Conservation (phyloP, 2,113 vertebrate genomes). For the Neopipo cinnamomea region DNA sequence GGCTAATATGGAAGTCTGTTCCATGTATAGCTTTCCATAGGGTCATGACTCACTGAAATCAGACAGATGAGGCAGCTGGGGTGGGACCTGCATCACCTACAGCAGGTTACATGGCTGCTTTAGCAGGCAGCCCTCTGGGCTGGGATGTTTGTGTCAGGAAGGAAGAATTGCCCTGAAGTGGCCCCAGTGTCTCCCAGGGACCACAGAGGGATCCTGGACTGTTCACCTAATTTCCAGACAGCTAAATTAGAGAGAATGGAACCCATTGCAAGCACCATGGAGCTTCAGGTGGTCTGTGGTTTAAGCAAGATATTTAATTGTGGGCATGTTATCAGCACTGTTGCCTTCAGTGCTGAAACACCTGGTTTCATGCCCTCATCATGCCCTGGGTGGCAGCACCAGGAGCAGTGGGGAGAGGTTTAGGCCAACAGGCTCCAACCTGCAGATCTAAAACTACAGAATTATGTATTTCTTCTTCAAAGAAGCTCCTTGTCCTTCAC, state of each 20-base stretch:
- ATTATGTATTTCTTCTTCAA: background rate
- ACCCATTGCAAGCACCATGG: background rate
- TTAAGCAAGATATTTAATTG: background rate
- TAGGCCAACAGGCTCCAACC: background rate
- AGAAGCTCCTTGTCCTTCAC: background rate
- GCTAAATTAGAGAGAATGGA: background rate
- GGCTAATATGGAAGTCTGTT: background rate
- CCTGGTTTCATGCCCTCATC: background rate
- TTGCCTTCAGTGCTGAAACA: background rate
- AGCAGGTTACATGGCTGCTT: background rate
- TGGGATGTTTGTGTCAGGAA: background rate
- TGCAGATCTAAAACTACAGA: background rate
- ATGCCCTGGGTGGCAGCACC: background rate
- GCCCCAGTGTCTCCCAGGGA: background rate
- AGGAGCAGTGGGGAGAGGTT: background rate
- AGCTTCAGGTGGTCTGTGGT: background rate
- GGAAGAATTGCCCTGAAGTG: background rate
- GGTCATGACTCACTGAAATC: background rate
- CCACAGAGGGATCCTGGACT: background rate
- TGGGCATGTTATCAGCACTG: background rate
- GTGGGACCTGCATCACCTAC: background rate
- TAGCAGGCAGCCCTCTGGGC: background rate
- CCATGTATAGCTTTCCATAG: background rate
- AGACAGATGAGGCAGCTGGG: background rate
- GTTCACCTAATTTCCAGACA: background rate